Conservation (phyloP, 2,888 invertebrate species). For the Lycophotia porphyrea region DNA sequence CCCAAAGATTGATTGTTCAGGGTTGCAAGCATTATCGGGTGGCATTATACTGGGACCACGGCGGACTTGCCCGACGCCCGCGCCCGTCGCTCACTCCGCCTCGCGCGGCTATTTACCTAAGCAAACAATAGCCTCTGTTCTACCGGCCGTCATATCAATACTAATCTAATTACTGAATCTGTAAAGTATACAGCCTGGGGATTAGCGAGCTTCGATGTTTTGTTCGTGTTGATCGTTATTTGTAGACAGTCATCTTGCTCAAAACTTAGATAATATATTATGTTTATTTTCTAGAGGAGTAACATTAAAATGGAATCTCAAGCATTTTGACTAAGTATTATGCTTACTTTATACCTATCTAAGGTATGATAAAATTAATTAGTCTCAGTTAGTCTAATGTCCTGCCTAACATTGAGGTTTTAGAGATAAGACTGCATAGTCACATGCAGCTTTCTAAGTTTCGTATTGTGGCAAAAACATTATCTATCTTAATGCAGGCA, state of each 20-base stretch:
- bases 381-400: background rate
- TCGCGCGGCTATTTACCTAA: conserved; percentile 71
- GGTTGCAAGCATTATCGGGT: conserved; percentile 83
- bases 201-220: conserved; percentile 39
- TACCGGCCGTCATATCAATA: conserved; percentile 74
- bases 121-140: conserved; percentile 76
- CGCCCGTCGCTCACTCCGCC: conserved; percentile 54
- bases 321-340: background rate
- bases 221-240: conserved; percentile 34
- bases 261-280: background rate
- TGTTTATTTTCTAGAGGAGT: background rate
- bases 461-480: conserved; percentile 7
- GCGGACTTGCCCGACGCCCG: conserved; percentile 61
- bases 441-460: background rate
- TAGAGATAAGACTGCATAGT: background rate
- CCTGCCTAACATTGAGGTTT: background rate
- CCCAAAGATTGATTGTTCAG: conserved; percentile 88
- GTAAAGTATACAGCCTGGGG: conserved; percentile 61
- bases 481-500: background rate
- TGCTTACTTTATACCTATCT: background rate
- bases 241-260: conserved; percentile 13
- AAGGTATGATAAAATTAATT: background rate
- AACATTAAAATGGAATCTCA: background rate
- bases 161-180: conserved; percentile 76
- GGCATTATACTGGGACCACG: conserved; percentile 76